Evolutionary conservation across 2,113 vertebrate species (phyloP).

Genomic region (Sitta europaea): DNA sequence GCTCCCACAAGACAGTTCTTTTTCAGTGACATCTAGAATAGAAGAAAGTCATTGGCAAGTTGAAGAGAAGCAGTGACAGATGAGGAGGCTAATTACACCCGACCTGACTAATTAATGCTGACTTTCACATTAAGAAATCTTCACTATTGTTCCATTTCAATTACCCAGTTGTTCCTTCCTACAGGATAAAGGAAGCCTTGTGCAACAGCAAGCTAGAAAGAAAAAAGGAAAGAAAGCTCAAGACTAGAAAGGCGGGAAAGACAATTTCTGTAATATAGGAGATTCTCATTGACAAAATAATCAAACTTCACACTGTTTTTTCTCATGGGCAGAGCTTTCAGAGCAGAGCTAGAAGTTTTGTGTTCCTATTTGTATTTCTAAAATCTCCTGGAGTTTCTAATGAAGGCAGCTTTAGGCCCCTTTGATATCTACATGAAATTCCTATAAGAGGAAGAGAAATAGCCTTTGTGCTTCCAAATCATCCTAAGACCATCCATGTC

Average conservation of each 20-base stretch:
- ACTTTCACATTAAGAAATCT: constrained; percentile 63
- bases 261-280: neutral
- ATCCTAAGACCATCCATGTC: neutral
- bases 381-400: neutral
- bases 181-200: constrained; percentile 6
- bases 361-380: neutral
- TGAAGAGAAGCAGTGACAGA: constrained; percentile 55
- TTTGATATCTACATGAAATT: neutral
- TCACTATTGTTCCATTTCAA: constrained; percentile 66
- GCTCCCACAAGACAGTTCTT: neutral
- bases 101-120: constrained; percentile 68
- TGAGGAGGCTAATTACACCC: constrained; percentile 66
- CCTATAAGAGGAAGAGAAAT: neutral
- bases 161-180: constrained; percentile 58
- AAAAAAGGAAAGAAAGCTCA: constrained; percentile 1
- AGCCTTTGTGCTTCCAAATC: neutral
- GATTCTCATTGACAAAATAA: constrained; percentile 28
- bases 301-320: neutral
- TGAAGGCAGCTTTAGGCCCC: neutral
- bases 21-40: neutral
- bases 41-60: constrained; percentile 53
- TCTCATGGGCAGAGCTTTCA: neutral
- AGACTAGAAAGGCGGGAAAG: neutral
- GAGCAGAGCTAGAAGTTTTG: neutral
- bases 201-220: neutral